Conservation (phyloP, 2,888 invertebrate species). For the Lasioglossum calceatum region DNA sequence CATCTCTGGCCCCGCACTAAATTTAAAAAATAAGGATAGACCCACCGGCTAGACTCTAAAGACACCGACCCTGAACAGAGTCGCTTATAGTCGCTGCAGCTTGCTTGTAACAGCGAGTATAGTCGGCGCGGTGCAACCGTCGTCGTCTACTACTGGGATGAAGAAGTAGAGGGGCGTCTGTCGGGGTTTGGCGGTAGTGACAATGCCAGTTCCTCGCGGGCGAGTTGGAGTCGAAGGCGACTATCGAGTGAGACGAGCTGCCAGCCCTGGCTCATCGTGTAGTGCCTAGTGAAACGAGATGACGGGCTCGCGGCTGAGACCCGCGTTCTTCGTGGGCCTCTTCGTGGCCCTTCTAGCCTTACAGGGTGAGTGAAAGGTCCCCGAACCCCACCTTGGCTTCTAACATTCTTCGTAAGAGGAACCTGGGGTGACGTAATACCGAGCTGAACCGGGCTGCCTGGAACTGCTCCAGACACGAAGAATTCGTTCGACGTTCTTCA, state of each 20-base stretch:
- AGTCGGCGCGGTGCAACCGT: background rate
- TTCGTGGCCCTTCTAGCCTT: conserved; percentile 86
- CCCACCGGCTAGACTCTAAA: background rate
- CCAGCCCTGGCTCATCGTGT: conserved; percentile 81
- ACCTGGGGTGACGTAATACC: background rate
- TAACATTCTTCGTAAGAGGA: background rate
- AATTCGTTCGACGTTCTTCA: background rate
- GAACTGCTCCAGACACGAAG: background rate
- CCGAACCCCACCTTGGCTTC: conserved; percentile 3
- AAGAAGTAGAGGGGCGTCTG: conserved; percentile 70
- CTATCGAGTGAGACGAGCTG: conserved; percentile 79
- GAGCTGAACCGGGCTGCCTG: background rate
- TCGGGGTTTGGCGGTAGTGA: conserved; percentile 77
- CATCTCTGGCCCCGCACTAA: background rate
- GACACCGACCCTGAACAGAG: background rate
- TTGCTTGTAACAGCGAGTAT: background rate
- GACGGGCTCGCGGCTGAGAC: conserved; percentile 86
- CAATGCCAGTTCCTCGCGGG: conserved; percentile 80
- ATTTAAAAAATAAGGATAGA: background rate
- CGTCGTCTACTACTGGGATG: conserved; percentile 38
- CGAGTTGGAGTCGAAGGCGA: conserved; percentile 80
- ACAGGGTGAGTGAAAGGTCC: conserved; percentile 85
- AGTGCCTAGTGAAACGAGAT: conserved; percentile 86
- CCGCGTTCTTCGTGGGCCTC: conserved; percentile 86
- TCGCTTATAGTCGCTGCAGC: background rate